phyloP scores from a whole-genome alignment of 1,140 invertebrate genomes.

The Subanguina moxae region DNA sequence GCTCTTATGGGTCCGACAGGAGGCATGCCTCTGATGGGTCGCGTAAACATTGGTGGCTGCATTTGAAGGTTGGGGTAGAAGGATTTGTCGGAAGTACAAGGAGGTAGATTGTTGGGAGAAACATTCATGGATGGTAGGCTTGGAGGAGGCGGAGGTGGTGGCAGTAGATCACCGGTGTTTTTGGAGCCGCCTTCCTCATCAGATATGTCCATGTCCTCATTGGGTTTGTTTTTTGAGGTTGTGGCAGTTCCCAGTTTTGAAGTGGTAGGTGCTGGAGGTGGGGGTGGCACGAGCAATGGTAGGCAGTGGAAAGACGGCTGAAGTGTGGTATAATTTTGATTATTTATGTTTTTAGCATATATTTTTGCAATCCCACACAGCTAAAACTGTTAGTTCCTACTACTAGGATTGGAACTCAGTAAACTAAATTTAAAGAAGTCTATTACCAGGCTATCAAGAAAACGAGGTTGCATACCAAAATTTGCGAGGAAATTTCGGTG shows the following conservation, averaged over 20 bases:
- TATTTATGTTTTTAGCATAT: not conserved
- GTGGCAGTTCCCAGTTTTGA: not conserved
- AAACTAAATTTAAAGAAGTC: not conserved
- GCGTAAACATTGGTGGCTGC: not conserved
- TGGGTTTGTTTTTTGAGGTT: not conserved
- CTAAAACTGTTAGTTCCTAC: too few species aligned
- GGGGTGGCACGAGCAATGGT: not conserved
- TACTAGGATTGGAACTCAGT: too few species aligned
- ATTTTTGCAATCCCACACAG: not conserved
- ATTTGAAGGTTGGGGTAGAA: slow-evolving; percentile 3
- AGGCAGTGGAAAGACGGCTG: slow-evolving; percentile 2
- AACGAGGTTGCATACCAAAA: too few species aligned
- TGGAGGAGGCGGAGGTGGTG: slow-evolving; percentile 8
- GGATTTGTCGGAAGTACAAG: too few species aligned
- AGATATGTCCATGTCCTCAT: slow-evolving; percentile 8
- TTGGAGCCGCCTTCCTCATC: not conserved
- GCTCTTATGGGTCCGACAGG: too few species aligned
- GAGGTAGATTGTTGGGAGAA: not conserved
- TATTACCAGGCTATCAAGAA: too few species aligned
- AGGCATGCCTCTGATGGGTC: too few species aligned
- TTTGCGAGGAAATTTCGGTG: too few species aligned
- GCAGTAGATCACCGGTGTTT: not conserved
- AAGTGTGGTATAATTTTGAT: not conserved
- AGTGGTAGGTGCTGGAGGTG: not conserved
- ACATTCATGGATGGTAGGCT: not conserved